Conservation (phyloP, 2,113 vertebrate species). For the Hydropotes inermis region DNA sequence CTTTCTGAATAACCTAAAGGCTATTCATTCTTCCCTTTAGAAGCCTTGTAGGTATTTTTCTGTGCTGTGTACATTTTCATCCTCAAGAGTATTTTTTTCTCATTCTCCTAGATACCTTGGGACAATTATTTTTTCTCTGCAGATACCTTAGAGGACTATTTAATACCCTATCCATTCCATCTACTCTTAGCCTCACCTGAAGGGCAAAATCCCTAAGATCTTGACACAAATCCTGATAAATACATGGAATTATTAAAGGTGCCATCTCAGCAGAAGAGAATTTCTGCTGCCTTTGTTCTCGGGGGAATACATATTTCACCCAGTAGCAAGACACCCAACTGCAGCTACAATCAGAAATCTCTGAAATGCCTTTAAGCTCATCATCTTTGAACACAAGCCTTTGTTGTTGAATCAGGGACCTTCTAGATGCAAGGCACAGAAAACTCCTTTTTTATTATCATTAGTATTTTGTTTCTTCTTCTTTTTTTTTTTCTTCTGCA, state of each 20-base stretch:
- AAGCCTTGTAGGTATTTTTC: slow-evolving; percentile 76
- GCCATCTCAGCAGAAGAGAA: slow-evolving; percentile 83
- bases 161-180: slow-evolving; percentile 77
- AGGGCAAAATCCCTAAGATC: slow-evolving; percentile 84
- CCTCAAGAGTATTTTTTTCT: slow-evolving; percentile 76
- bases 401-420: slow-evolving; percentile 83
- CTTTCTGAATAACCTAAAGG: slow-evolving; percentile 58
- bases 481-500: slow-evolving; percentile 76
- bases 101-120: slow-evolving; percentile 70
- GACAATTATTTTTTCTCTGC: slow-evolving; percentile 77
- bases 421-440: slow-evolving; percentile 79
- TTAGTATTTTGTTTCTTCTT: not conserved
- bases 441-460: slow-evolving; percentile 73
- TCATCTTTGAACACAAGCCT: slow-evolving; percentile 85
- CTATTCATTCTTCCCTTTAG: slow-evolving; percentile 43
- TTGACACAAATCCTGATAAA: slow-evolving; percentile 85
- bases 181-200: slow-evolving; percentile 81
- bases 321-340: slow-evolving; percentile 82
- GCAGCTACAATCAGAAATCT: slow-evolving; percentile 81
- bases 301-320: slow-evolving; percentile 84
- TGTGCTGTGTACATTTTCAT: slow-evolving; percentile 71
- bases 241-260: slow-evolving; percentile 86
- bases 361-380: slow-evolving; percentile 85
- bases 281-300: slow-evolving; percentile 83
- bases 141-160: slow-evolving; percentile 72